Percentiles rank a stretch among this genome's conserved stretches.
Evolutionary conservation across 2,888 invertebrate genomes (phyloP).

Genomic region (Pseudococcus longispinus): DNA sequence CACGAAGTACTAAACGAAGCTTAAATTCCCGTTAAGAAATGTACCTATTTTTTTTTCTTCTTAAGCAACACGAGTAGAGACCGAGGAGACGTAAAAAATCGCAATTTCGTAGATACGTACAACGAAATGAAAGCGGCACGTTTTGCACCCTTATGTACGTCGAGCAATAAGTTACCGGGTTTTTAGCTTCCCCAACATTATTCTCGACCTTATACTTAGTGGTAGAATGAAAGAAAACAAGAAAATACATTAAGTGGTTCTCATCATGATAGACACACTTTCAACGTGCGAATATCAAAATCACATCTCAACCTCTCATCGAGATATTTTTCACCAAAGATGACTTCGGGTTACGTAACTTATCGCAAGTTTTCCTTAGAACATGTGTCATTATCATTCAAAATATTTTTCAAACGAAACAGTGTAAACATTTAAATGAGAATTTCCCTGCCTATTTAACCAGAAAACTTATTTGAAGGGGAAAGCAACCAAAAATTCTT

Average conservation of each 20-base stretch:
- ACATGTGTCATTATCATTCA: neutral
- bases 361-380: neutral
- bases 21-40: slow-evolving; percentile 27
- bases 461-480: neutral
- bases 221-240: slow-evolving; percentile 26
- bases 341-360: neutral
- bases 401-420: neutral
- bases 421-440: neutral
- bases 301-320: neutral
- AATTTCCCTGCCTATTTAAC: neutral
- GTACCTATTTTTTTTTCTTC: neutral
- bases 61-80: neutral
- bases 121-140: slow-evolving; percentile 30
- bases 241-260: slow-evolving; percentile 35
- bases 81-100: slow-evolving; percentile 18
- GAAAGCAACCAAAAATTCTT: neutral
- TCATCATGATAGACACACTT: neutral
- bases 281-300: neutral
- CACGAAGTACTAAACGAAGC: slow-evolving; percentile 18
- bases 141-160: slow-evolving; percentile 36
- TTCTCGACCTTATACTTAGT: slow-evolving; percentile 3
- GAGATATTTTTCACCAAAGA: neutral
- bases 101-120: slow-evolving; percentile 40
- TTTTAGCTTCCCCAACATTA: slow-evolving; percentile 7
- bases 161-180: slow-evolving; percentile 29